Conservation (phyloP, 2,888 invertebrate genomes). For the Habroteleia sp. region DNA sequence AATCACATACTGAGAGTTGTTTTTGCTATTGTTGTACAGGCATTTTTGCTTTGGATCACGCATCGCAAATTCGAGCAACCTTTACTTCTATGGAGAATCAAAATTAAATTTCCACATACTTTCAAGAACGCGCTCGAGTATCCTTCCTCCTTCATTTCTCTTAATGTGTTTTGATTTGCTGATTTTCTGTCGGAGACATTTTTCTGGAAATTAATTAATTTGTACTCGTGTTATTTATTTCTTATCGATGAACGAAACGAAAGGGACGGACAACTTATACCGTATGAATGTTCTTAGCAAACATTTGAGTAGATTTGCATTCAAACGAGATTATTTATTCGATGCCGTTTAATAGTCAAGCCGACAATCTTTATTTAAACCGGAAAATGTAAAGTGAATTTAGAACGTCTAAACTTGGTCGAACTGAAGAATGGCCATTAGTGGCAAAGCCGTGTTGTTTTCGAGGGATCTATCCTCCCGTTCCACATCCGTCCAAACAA, state of each 20-base stretch:
- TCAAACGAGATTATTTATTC: constrained; percentile 25
- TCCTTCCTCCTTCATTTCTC: too few species aligned
- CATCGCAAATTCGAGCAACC: not conserved
- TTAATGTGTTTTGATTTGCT: too few species aligned
- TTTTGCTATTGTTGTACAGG: constrained; percentile 1
- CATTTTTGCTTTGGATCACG: constrained; percentile 2
- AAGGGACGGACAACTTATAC: too few species aligned
- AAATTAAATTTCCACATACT: too few species aligned
- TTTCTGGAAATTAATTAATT: too few species aligned
- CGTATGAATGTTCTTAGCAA: constrained; percentile 4
- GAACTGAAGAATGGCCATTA: constrained; percentile 45
- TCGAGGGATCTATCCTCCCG: constrained; percentile 33
- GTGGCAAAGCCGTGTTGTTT: constrained; percentile 33
- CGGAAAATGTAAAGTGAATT: constrained; percentile 51
- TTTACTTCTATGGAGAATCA: not conserved
- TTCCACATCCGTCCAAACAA: constrained; percentile 46
- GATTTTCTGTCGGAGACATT: too few species aligned
- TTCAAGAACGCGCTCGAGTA: too few species aligned
- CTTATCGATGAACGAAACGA: not conserved
- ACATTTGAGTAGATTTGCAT: constrained; percentile 10
- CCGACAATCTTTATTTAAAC: constrained; percentile 30
- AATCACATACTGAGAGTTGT: not conserved
- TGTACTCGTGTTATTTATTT: not conserved
- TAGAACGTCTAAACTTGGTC: constrained; percentile 33
- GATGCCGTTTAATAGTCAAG: not conserved